Conservation (phyloP, 2,888 invertebrate genomes). For the Zaprionus bogoriensis region DNA sequence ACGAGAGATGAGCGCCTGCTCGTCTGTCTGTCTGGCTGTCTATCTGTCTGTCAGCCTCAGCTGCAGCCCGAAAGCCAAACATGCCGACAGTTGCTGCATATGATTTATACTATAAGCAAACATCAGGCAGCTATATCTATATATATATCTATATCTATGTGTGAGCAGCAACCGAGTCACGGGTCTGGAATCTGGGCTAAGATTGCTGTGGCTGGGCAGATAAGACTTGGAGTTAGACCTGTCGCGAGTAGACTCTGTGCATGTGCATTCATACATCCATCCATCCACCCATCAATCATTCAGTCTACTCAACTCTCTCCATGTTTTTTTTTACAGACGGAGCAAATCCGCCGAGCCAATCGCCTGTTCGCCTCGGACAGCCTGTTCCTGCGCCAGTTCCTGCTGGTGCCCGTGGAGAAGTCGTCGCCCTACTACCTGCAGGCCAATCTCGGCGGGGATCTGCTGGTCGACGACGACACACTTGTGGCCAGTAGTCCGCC, state of each 20-base stretch:
- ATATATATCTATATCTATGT: constrained; percentile 9
- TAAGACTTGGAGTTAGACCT: constrained; percentile 17
- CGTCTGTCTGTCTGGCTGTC: constrained; percentile 40
- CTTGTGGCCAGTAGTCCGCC: constrained; percentile 58
- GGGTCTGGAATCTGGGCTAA: constrained; percentile 11
- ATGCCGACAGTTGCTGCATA: constrained; percentile 49
- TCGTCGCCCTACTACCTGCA: constrained; percentile 86
- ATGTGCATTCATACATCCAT: constrained; percentile 33
- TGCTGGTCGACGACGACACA: constrained; percentile 48
- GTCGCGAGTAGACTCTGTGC: constrained; percentile 2
- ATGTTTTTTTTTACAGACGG: constrained; percentile 92
- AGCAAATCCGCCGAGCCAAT: constrained; percentile 95
- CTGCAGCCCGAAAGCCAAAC: constrained; percentile 49
- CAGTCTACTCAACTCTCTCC: constrained; percentile 1
- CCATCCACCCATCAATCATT: constrained; percentile 48
- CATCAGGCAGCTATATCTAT: not conserved
- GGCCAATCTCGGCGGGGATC: constrained; percentile 68
- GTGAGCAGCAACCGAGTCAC: not conserved
- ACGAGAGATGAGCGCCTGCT: constrained; percentile 9
- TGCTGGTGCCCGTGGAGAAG: constrained; percentile 91
- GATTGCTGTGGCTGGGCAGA: constrained; percentile 10
- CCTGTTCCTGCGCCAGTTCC: constrained; percentile 93
- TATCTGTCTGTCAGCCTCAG: no score
- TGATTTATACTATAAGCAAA: constrained; percentile 26
- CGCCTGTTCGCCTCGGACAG: constrained; percentile 96